Base-by-base conservation (phyloP, 1,140 invertebrate genomes). In the Cotesia chilonis region DNA sequence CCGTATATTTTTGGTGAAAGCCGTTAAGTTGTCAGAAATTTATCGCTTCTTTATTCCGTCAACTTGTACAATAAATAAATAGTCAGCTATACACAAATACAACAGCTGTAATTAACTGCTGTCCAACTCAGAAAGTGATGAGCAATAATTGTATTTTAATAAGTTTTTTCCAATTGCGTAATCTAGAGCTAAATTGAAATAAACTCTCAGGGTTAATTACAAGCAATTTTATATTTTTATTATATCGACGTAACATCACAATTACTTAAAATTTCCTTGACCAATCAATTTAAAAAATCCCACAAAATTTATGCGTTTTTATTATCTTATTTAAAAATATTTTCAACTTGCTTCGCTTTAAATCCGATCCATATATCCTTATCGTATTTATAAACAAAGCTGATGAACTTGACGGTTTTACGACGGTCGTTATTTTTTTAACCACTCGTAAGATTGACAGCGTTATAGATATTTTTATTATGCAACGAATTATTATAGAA, bases 191-290 rank as follows among this genome's bases (percentile, higher is more conserved):
- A 51, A n/a, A 17, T 66, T 52, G 47, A 3, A 28, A 28, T 28
- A 28, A 28, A 28, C 1, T 28, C 28, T 28, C 28, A 28, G 28
- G 28, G 1, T 28, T 28, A 28, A 3, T 28, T 28, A 28, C 28
- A 28, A 3, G 28, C 28, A 28, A 41, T 2, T 59, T 20, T 55
- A 20, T 35, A 35, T 63, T n/a, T 37, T 63, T 37, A 28, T 17
- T 37, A 4, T 3, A 63, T 63, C 37, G 47, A 20, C n/a, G 64
- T 60, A 37, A 64, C 61, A 52, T 66, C 64, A 66, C 38, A 37
- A 38, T 63, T 63, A 37, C 37, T 20, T 7, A 65, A 37, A 5
- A 66, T 66, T 66, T 47, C 64, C 64, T 59, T 20, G 57, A 20
- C 4, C 54, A 55, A n/a, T 20, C 54, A 55, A 20, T 14, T n/a